These are phyloP conservation scores for Corella eumyota DNA, from an alignment of 23 tunicate species.

Conservation along the genomic window DNA sequence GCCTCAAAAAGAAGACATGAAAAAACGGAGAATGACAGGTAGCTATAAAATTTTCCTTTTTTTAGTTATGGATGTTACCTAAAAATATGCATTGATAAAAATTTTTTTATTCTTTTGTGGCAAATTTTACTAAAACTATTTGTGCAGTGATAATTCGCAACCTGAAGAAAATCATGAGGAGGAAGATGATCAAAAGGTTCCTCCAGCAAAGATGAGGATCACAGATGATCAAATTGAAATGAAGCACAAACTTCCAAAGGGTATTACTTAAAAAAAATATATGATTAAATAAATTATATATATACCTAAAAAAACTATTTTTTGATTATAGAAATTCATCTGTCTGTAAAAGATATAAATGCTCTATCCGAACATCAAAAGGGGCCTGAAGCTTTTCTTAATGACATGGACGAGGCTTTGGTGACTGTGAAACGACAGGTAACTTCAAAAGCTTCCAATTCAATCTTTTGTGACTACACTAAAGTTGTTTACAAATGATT, in stretches of 20 bases:
- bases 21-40: constrained; percentile 5
- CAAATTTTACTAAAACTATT: not conserved
- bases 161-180: constrained; percentile 2
- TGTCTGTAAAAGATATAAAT: constrained; percentile 16
- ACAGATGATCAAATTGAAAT: constrained; percentile 10
- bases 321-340: constrained; percentile 13
- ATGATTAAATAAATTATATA: not conserved
- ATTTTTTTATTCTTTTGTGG: no score
- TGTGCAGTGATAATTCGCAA: constrained; percentile 10
- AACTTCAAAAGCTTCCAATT: no score
- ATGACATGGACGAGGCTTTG: constrained; percentile 8
- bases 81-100: no score
- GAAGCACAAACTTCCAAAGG: constrained; percentile 66
- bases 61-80: no score
- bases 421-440: constrained; percentile 34
- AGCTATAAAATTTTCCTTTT: no score
- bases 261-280: constrained; percentile 4
- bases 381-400: constrained; percentile 21
- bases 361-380: constrained; percentile 8
- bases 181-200: not conserved
- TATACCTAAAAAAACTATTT: not conserved
- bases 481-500: no score
- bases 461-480: no score
- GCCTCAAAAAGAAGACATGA: constrained; percentile 29
- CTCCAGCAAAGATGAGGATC: not conserved